Base-by-base conservation (phyloP, 2,888 invertebrate genomes). In the Barypeithes pellucidus region DNA sequence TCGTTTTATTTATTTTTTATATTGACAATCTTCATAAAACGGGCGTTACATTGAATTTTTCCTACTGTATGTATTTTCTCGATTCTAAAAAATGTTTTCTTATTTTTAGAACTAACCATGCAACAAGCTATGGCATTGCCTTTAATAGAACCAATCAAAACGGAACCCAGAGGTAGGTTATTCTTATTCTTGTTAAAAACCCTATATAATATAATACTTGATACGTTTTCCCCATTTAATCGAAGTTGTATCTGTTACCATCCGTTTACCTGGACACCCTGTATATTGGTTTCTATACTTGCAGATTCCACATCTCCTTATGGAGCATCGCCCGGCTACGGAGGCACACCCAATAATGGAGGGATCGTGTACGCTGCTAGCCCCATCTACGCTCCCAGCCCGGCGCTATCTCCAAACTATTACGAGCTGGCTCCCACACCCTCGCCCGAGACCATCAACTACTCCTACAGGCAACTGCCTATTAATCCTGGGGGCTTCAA, bases 161-260 rank as follows among this genome's bases (percentile, higher is more conserved):
- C 80, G 12, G 86, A 86, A 80, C 85, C 86, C n/a, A 81, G 83
- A 81, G 85, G 85, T 86, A 82, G 78, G 67, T 54, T 14, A 52
- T 29, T 67, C 4, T 45, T n/a, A n/a, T n/a, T n/a, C n/a, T n/a
- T n/a, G n/a, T 11, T 36, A 36, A 12, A 36, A 36, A 8, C 12
- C n/a, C 36, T 5, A 36, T 11, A 12, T 36, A 36, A 36, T 36
- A 36, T 36, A 11, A 24, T 36, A 12, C n/a, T n/a, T n/a, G n/a
- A n/a, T n/a, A n/a, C n/a, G n/a, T n/a, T n/a, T n/a, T n/a, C n/a
- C n/a, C n/a, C n/a, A n/a, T n/a, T n/a, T n/a, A n/a, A n/a, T n/a
- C n/a, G n/a, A n/a, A n/a, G n/a, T n/a, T n/a, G n/a, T n/a, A n/a
- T n/a, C n/a, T n/a, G n/a, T n/a, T n/a, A n/a, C n/a, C n/a, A n/a